Base-by-base conservation (phyloP, 2,888 invertebrate species). In the Eustalomyia histrio region DNA sequence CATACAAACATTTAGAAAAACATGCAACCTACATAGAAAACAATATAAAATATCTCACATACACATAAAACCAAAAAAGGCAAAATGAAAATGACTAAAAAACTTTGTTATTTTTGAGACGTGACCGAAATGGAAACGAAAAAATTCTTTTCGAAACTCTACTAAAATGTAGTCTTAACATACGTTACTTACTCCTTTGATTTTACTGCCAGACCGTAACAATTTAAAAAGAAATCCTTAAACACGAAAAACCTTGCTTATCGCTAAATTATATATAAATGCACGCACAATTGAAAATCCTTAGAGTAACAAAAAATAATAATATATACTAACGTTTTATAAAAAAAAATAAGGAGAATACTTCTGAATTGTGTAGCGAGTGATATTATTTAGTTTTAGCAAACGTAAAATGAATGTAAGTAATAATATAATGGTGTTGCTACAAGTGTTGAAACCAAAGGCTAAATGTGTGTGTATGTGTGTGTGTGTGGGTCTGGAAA, bases 211-310 rank as follows among this genome's bases (percentile, higher is more conserved):
- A 1, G 3, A 16, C 18, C 8, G 5, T 1, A 67, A 16, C 12
- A 35, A 67, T 43, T 64, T 12, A 12, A 24, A 29, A 61, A 71
- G 57, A 67, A 57, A 63, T 75, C 52, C 75, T 72, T 67, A 57
- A 71, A 67, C 79, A 80, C 65, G 79, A 75, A 79, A 65, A 50
- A 65, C 55, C 35, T 60, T 61, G 47, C 43, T 79, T 79, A 71
- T 71, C 75, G 53, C 60, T 14, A 58, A 63, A 68, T 17, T 21
- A 24, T 72, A 61, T 17, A 33, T 17, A 47, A 57, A 53, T 24
- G 33, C 63, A 63, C 63, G 12, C 43, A 35, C 60, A 69, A 33
- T 12, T 29, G 8, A 29, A 50, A 50, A 47, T 43, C 43, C 14
- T 60, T 17, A 52, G 5, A 43, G 53, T 14, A 18, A 52, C 6